Evolutionary conservation across 2,113 vertebrate genomes (phyloP).

Genomic region (Daboia siamensis): DNA sequence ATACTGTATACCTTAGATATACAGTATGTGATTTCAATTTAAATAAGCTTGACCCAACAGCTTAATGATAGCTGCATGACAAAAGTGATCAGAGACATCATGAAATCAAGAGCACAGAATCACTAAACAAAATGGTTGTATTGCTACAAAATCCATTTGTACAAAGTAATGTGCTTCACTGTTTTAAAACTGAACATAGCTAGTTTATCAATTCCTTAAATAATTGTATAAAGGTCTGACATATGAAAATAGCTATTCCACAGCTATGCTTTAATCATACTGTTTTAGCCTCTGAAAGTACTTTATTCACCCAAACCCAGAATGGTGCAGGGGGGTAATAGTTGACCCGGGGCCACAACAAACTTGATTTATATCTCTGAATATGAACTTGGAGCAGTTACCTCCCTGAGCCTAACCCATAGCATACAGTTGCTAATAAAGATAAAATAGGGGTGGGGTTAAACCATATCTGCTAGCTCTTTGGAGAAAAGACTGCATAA

Average conservation of each 20-base stretch:
- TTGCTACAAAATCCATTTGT: background rate
- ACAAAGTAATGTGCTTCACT: background rate
- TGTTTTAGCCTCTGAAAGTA: background rate
- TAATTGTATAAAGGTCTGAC: background rate
- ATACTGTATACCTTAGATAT: background rate
- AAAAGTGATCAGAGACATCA: background rate
- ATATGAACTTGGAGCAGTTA: background rate
- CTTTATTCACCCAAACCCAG: background rate
- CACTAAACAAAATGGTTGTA: background rate
- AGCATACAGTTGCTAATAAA: background rate
- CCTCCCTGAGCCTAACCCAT: background rate
- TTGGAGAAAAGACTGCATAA: constrained; percentile 6
- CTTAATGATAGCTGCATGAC: background rate
- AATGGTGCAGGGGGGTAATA: background rate
- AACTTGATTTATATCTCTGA: background rate
- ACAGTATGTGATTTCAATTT: background rate
- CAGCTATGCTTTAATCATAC: background rate
- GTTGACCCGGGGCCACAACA: background rate
- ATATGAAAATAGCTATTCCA: background rate
- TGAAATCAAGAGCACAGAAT: background rate
- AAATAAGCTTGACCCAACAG: background rate
- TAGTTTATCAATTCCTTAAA: background rate
- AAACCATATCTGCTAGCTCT: background rate
- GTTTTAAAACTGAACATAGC: background rate
- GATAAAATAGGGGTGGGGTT: background rate